A percentile compares a stretch with the other conserved stretches of the same genome.
These are phyloP conservation scores for Lordiphosa stackelbergi DNA, from an alignment of 1,140 invertebrate species.

Conservation along the genomic window DNA sequence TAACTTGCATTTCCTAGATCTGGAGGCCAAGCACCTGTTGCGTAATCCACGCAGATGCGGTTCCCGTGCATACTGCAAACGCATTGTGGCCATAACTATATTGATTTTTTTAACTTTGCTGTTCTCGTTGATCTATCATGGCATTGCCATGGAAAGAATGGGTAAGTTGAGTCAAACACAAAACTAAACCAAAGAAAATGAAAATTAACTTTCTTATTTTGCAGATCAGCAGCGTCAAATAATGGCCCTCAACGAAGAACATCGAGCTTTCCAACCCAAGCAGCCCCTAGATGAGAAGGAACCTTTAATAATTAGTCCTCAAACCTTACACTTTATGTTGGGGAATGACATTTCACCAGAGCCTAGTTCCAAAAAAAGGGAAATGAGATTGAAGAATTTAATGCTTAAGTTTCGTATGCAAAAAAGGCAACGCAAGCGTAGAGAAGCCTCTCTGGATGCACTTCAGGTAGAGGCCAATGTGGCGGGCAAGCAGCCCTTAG, in stretches of 20 bases:
- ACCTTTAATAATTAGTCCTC: slow-evolving; percentile 31
- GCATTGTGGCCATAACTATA: slow-evolving; percentile 48
- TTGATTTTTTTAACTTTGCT: slow-evolving; percentile 44
- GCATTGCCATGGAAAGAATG: slow-evolving; percentile 57
- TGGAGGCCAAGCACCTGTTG: slow-evolving; percentile 36
- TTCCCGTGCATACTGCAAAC: slow-evolving; percentile 19
- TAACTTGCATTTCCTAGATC: slow-evolving; percentile 34
- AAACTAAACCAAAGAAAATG: not conserved
- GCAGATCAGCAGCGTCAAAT: slow-evolving; percentile 44
- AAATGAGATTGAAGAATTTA: slow-evolving; percentile 41
- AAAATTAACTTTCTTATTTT: not conserved
- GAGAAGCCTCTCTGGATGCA: slow-evolving; percentile 39
- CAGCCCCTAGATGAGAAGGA: slow-evolving; percentile 31
- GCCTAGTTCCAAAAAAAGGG: slow-evolving; percentile 6
- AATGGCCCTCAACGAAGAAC: slow-evolving; percentile 37
- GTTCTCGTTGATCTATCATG: slow-evolving; percentile 59
- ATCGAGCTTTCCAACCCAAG: slow-evolving; percentile 23
- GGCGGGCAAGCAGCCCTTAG: slow-evolving; percentile 22
- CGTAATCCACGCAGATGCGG: slow-evolving; percentile 29
- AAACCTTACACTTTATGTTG: slow-evolving; percentile 42
- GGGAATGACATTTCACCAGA: slow-evolving; percentile 14
- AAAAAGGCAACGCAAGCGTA: slow-evolving; percentile 22
- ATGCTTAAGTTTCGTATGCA: slow-evolving; percentile 51
- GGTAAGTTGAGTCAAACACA: slow-evolving; percentile 26
- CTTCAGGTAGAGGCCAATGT: slow-evolving; percentile 30